Evolutionary conservation across 2,888 invertebrate genomes (phyloP).

Genomic region (Orgyia antiqua): DNA sequence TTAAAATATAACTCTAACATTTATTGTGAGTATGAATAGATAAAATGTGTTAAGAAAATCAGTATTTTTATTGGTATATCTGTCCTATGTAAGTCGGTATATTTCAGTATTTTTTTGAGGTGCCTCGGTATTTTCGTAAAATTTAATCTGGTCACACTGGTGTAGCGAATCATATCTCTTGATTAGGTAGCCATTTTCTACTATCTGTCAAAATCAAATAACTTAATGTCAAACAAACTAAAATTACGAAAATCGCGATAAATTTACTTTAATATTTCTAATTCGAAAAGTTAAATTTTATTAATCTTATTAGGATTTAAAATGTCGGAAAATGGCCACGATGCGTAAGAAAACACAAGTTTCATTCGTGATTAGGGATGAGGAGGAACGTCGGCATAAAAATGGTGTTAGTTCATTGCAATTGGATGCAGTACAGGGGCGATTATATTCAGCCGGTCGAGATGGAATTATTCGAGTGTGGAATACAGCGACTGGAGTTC

Average conservation of each 20-base stretch:
- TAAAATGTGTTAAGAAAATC: no score
- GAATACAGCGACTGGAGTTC: conserved; percentile 81
- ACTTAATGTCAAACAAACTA: conserved; percentile 23
- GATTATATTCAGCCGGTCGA: conserved; percentile 96
- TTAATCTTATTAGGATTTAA: conserved; percentile 45
- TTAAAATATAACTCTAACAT: no score
- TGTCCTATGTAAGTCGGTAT: no score
- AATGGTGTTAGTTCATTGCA: conserved; percentile 98
- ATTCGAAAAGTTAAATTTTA: conserved; percentile 27
- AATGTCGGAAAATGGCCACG: conserved; percentile 75
- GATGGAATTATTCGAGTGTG: conserved; percentile 98
- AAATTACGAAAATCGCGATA: no score
- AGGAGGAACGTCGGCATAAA: conserved; percentile 94
- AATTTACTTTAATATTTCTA: no score
- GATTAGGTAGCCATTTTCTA: no score
- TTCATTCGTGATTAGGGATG: conserved; percentile 98
- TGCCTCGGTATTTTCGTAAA: no score
- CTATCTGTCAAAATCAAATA: conserved; percentile 17
- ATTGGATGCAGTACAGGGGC: conserved; percentile 90
- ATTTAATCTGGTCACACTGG: no score
- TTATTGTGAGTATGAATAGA: no score
- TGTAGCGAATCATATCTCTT: no score
- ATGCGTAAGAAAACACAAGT: conserved; percentile 85
- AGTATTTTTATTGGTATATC: no score
- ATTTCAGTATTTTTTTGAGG: no score